These are phyloP conservation scores for Azemiops feae DNA, from an alignment of 2,113 vertebrate genomes.

Conservation along the genomic window DNA sequence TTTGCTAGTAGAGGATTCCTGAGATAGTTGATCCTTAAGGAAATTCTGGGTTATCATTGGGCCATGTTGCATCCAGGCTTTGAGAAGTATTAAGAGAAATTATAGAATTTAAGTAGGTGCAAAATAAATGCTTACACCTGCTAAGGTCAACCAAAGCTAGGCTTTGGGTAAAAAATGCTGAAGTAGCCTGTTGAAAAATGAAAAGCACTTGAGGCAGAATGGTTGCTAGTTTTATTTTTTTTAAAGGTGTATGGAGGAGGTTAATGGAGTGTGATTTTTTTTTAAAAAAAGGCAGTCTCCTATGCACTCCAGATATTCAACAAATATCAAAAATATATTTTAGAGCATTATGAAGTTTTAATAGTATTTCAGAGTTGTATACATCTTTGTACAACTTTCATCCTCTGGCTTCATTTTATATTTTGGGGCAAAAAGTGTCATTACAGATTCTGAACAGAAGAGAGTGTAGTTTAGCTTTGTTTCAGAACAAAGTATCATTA, in stretches of 20 bases:
- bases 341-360: background rate
- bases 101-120: background rate
- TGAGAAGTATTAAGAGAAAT: background rate
- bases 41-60: background rate
- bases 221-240: background rate
- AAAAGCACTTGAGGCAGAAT: background rate
- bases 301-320: background rate
- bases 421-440: background rate
- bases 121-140: background rate
- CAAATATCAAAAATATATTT: background rate
- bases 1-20: background rate
- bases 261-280: background rate
- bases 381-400: background rate
- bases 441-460: constrained; percentile 4
- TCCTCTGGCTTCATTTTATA: background rate
- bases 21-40: background rate
- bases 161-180: background rate
- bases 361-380: background rate
- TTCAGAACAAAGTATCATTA: background rate
- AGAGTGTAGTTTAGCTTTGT: constrained; percentile 6
- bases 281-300: background rate
- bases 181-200: background rate
- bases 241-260: background rate
- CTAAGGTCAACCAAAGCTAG: background rate
- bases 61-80: background rate